A percentile compares a stretch with the other conserved stretches of the same genome.
These are phyloP conservation scores for Helicolenus hilgendorfi DNA, from an alignment of 2,797 vertebrate species.

Conservation along the genomic window DNA sequence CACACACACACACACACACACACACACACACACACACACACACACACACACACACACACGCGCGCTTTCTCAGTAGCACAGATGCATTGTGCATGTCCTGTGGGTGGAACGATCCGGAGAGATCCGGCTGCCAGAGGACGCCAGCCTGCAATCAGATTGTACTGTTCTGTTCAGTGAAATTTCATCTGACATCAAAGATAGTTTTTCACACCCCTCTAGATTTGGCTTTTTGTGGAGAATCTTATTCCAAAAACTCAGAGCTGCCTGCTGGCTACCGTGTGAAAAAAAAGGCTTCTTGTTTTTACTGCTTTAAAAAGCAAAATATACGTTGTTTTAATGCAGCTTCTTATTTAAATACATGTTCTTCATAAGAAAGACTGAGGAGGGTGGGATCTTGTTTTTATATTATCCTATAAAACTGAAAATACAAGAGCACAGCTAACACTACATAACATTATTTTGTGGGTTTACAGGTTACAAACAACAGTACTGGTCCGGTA, in stretches of 20 bases:
- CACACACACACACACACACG: background rate
- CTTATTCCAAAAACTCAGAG: conserved; percentile 64
- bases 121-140: conserved; percentile 73
- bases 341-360: background rate
- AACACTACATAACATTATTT: background rate
- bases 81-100: conserved; percentile 73
- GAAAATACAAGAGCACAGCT: background rate
- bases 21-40: background rate
- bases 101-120: conserved; percentile 70
- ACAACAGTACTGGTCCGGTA: too few species aligned
- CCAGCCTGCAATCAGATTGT: conserved; percentile 76
- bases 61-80: conserved; percentile 38
- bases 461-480: background rate
- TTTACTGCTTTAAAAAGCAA: background rate
- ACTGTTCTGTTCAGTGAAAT: conserved; percentile 77
- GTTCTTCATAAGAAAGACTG: background rate
- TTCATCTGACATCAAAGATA: conserved; percentile 84
- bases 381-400: too few species aligned
- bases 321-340: background rate
- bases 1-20: background rate
- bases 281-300: conserved; percentile 35
- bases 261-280: conserved; percentile 61
- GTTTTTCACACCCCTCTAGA: conserved; percentile 75
- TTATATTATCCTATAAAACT: background rate
- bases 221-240: conserved; percentile 63